A percentile compares a stretch with the other conserved stretches of the same genome.
Conservation (phyloP, 2,888 invertebrate species). For the Dendrolimus pini region DNA sequence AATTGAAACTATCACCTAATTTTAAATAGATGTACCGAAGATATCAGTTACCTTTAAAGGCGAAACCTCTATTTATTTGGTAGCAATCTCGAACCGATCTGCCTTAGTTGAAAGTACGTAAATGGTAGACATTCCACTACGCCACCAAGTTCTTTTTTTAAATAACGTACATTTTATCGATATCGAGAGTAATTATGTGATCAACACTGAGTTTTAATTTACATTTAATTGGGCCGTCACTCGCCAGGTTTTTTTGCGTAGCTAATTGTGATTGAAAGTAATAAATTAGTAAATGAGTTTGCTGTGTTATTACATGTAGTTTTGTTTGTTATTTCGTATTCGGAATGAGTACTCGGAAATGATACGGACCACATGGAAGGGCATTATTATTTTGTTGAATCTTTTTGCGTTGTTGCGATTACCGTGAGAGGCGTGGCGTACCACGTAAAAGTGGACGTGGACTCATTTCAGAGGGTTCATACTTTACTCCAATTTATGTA, state of each 20-base stretch:
- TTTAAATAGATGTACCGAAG: conserved; percentile 46
- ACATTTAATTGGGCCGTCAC: conserved; percentile 39
- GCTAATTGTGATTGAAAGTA: conserved; percentile 40
- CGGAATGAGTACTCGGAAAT: conserved; percentile 33
- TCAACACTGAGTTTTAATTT: conserved; percentile 40
- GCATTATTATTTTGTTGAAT: conserved; percentile 38
- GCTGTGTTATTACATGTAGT: conserved; percentile 27
- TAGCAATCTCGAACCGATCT: conserved; percentile 37
- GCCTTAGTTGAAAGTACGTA: conserved; percentile 32
- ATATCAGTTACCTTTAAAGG: conserved; percentile 57
- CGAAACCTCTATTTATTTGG: conserved; percentile 57
- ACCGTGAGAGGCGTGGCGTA: conserved; percentile 22
- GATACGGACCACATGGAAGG: conserved; percentile 48
- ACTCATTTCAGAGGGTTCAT: conserved; percentile 40
- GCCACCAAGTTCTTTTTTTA: conserved; percentile 23
- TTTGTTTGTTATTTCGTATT: conserved; percentile 35
- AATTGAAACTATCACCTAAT: not conserved
- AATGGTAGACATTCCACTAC: conserved; percentile 25
- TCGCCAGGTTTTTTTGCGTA: conserved; percentile 29
- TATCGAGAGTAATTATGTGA: conserved; percentile 35
- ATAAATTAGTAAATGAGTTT: conserved; percentile 40
- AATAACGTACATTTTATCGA: conserved; percentile 35
- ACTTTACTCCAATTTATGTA: conserved; percentile 45
- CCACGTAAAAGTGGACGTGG: conserved; percentile 28
- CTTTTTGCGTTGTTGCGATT: conserved; percentile 21